phyloP scores from a whole-genome alignment of 2,113 vertebrate species.

The Argyrosomus japonicus region DNA sequence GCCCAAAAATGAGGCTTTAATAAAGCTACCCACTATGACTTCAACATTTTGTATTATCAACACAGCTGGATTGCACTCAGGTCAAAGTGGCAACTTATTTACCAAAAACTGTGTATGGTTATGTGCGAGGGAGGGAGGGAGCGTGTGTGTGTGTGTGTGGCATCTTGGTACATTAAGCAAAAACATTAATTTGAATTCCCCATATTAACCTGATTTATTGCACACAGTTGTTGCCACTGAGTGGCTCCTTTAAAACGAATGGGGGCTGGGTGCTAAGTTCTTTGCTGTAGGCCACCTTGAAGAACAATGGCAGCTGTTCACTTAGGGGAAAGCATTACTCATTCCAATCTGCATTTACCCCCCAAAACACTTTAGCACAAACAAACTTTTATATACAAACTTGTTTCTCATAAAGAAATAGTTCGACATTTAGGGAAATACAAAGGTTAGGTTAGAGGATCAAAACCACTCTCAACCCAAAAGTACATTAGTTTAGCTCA shows the following conservation, averaged over 20 bases:
- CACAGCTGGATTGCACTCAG: conserved; percentile 57
- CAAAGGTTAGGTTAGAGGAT: no score
- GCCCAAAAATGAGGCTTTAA: conserved; percentile 65
- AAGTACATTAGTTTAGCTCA: no score
- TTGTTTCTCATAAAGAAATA: background rate
- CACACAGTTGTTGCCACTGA: conserved; percentile 9
- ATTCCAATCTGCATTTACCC: conserved; percentile 3
- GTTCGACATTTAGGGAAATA: background rate
- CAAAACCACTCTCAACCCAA: background rate
- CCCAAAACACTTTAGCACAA: conserved; percentile 1
- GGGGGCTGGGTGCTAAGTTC: conserved; percentile 30
- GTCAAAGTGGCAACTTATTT: conserved; percentile 11
- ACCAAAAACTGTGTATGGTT: background rate
- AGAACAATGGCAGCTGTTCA: conserved; percentile 53
- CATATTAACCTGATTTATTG: conserved; percentile 27
- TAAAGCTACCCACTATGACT: conserved; percentile 57
- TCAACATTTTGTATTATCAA: conserved; percentile 15
- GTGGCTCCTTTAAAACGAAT: conserved; percentile 7
- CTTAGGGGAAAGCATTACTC: conserved; percentile 13
- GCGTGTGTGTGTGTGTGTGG: background rate
- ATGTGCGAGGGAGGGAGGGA: no score
- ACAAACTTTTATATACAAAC: background rate
- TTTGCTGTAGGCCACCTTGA: conserved; percentile 35
- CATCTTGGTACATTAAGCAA: background rate
- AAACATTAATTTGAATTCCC: conserved; percentile 4